Evolutionary conservation across 2,797 vertebrate genomes (phyloP).

Genomic region (Anguilla pacifica): DNA sequence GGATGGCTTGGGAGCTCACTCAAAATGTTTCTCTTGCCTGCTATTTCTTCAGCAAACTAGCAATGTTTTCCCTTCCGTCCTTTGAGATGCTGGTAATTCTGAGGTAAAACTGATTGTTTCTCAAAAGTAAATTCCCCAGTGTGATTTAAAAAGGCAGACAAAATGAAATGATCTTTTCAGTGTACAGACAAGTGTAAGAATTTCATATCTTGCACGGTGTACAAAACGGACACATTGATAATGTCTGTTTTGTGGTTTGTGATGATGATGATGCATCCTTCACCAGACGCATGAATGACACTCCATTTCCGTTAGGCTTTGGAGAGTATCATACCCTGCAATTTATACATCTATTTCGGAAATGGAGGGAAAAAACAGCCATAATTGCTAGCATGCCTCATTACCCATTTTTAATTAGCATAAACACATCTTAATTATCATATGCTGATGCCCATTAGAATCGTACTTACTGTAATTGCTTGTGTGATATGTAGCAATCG

Average conservation of each 20-base stretch:
- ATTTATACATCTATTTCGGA: background rate
- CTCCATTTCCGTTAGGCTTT: background rate
- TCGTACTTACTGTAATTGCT: slow-evolving; percentile 13
- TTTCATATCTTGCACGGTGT: background rate
- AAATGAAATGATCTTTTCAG: background rate
- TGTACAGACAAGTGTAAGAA: background rate
- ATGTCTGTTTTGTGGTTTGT: background rate
- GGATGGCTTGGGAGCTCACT: no score
- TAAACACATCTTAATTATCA: slow-evolving; percentile 29
- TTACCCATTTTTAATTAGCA: slow-evolving; percentile 35
- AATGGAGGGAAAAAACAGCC: slow-evolving; percentile 2
- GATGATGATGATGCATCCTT: background rate
- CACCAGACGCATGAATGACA: background rate
- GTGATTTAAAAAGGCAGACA: background rate
- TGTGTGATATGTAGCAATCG: background rate
- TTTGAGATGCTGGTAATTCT: background rate
- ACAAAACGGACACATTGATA: background rate
- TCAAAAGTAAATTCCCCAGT: background rate
- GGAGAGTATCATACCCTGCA: background rate
- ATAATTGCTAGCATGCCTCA: slow-evolving; percentile 25
- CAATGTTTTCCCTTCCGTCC: background rate
- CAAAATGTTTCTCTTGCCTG: no score
- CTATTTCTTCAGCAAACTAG: no score
- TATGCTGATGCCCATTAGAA: slow-evolving; percentile 27
- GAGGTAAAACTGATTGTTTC: background rate